Evolutionary conservation across 35 echinoderm and acorn worm genomes (phyloP), one percentile per base, ranked within the genome.

Genomic region (Heliocidaris erythrogramma): DNA sequence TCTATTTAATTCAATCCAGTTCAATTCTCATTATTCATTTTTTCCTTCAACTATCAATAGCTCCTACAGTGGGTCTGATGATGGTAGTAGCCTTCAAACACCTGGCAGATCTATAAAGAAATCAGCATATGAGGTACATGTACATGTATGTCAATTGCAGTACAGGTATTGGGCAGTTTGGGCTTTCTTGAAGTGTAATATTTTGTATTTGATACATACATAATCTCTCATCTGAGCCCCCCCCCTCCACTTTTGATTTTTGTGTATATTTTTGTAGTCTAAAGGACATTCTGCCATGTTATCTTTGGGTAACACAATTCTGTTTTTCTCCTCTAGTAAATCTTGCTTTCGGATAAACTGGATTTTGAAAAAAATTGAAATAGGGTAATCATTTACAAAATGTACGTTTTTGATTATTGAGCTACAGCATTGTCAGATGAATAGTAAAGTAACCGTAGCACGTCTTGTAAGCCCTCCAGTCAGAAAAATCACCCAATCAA

Each of bases 21-120:
- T 48, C 30, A 18, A 7, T 42, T 92, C 12, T 92, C 8, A 11
- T 17, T n/a, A n/a, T 56, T 30, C 48, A 18, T 17, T 30, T 21
- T 92, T 30, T 12, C 5, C 27, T 30, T 42, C 31, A 2, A 11
- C 3, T 92, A 12, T 59, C 16, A 5, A 92, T 30, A 92, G 91
- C 50, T 92, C 91, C 11, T 92, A 29, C 11, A 59, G 48, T 53
- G 91, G 24, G 0, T 92, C 91, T 92, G 91, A 92, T 30, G 91
- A 48, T 59, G 31, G 14, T 2, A 2, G 9, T 13, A 42, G 32
- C 49, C 91, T 92, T 30, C 91, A 59, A 30, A 92, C 91, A 53
- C 91, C 91, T 30, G 48, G 31, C 11, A 30, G 31, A 50, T 92
- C 91, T 30, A n/a, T 48, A 5, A 49, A 32, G 32, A 49, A 59